Base-by-base conservation (phyloP, 2,113 vertebrate genomes). In the Bufo bufo region DNA sequence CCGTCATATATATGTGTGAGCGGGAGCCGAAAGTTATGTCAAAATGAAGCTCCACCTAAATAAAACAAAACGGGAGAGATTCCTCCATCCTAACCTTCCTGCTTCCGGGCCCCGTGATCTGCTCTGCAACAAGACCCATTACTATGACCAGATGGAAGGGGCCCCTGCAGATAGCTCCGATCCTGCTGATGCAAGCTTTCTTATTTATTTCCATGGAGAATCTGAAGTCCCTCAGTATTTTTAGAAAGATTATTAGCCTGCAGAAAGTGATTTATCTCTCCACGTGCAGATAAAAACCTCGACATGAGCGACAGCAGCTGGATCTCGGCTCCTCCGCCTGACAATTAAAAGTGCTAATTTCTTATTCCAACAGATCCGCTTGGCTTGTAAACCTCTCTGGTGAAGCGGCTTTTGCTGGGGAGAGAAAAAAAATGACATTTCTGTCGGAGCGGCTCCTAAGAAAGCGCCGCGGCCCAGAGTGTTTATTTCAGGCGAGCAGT, bases 191-290 rank as follows among this genome's bases (percentile, higher is more conserved):
- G 71, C 43, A 5, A 74, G 16, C 43, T 45, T 47, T 74, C 71
- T 8, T 74, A 89, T 90, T 92, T 93, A 85, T 84, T 33, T 33
- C 65, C 16, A 33, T 69, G 10, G 65, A 69, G 9, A 69, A 69
- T 23, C n/a, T 69, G 65, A 23, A 69, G 65, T 19, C 59, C 59
- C 59, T 61, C 17, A 16, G 71, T 95, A 95, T 95, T 95, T 95
- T 94, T 95, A 94, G 93, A 94, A 94, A 93, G 92, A 94, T 95
- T 94, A 95, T 94, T 93, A 93, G 92, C 89, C 92, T 84, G 50
- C 59, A 91, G 89, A 92, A 93, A 92, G 94, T 94, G 94, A 94
- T 94, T 94, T 92, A 93, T 91, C 91, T 91, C 90, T 86, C 89
- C 81, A 88, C 92, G 90, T 90, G 91, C 90, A 90, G 91, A 61